These are phyloP conservation scores for Fistularia tabacaria DNA, from an alignment of 2,797 vertebrate species.

Conservation along the genomic window DNA sequence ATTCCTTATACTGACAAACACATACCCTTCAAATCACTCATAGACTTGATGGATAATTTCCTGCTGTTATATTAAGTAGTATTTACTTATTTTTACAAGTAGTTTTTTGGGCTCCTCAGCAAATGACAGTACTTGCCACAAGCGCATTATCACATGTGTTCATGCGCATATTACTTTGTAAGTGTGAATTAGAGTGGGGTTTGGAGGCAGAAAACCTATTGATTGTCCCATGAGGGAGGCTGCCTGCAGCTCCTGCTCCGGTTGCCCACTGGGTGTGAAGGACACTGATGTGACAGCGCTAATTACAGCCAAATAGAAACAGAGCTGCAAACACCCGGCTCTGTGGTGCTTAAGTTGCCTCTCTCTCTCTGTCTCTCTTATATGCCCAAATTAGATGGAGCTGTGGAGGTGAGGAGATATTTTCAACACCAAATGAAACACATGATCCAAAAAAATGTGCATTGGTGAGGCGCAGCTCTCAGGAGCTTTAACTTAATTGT, in stretches of 20 bases:
- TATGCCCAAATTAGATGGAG: not conserved
- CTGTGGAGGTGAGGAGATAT: no score
- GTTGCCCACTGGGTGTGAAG: conserved; percentile 76
- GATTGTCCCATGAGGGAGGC: conserved; percentile 37
- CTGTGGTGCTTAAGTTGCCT: conserved; percentile 17
- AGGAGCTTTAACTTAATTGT: no score
- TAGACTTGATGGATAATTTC: no score
- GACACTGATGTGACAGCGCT: conserved; percentile 75
- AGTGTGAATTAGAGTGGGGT: conserved; percentile 11
- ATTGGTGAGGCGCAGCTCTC: no score
- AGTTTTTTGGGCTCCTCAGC: not conserved
- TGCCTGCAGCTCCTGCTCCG: conserved; percentile 44
- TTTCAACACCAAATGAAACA: no score
- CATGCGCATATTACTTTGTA: conserved; percentile 6
- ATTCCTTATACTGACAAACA: not conserved
- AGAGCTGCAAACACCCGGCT: conserved; percentile 30
- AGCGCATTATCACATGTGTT: conserved; percentile 5
- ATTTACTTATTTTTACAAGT: no score
- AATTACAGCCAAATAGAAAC: conserved; percentile 72
- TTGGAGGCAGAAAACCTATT: conserved; percentile 46
- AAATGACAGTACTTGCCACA: conserved; percentile 1
- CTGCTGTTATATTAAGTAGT: no score
- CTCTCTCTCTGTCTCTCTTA: conserved; percentile 15
- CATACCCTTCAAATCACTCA: no score
- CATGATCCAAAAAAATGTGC: no score